phyloP scores from a whole-genome alignment of 2,113 vertebrate genomes.

The Pycnonotus jocosus region DNA sequence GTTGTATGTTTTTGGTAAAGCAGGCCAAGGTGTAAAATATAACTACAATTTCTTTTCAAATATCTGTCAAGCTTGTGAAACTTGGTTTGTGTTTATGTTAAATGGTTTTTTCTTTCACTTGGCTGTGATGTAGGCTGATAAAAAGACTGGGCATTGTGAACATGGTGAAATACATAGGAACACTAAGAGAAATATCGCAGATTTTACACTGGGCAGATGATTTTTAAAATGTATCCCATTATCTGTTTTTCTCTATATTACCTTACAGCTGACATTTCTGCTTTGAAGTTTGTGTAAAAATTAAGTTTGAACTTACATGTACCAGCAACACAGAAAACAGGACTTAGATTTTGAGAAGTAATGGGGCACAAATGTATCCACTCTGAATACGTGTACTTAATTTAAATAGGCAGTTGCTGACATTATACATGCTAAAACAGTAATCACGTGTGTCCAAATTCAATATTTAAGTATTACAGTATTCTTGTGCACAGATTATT shows the following conservation, averaged over 20 bases:
- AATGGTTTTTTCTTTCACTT: not conserved
- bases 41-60: constrained; percentile 38
- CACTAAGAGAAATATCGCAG: constrained; percentile 22
- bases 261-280: constrained; percentile 10
- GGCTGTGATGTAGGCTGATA: not conserved
- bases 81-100: constrained; percentile 1
- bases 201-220: not conserved
- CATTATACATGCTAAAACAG: not conserved
- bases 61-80: constrained; percentile 19
- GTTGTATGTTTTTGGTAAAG: not conserved
- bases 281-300: not conserved
- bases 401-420: not conserved
- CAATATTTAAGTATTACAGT: not conserved
- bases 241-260: not conserved
- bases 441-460: not conserved
- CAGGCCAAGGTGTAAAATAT: not conserved
- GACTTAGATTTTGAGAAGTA: not conserved
- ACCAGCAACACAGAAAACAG: not conserved
- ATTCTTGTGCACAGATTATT: not conserved
- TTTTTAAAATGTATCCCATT: not conserved
- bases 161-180: not conserved
- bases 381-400: not conserved
- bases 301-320: not conserved
- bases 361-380: not conserved
- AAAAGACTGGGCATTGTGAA: constrained; percentile 20